phyloP scores from a whole-genome alignment of 1,140 invertebrate genomes.

The Gerris buenoi region DNA sequence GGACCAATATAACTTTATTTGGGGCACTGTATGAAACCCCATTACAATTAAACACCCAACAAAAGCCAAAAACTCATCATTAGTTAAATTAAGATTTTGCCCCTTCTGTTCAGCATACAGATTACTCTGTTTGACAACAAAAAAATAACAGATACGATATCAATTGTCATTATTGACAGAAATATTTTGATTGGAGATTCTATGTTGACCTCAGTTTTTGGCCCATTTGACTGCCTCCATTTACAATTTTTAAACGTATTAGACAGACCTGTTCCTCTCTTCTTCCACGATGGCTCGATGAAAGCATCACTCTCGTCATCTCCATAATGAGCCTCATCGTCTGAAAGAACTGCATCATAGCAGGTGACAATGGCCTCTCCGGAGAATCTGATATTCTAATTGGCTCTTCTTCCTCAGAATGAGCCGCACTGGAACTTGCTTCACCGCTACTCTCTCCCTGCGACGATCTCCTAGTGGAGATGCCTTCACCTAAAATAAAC shows the following conservation, averaged over 20 bases:
- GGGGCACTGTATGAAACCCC: background rate
- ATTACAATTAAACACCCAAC: background rate
- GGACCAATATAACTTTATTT: background rate
- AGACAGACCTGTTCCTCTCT: background rate
- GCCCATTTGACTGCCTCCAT: background rate
- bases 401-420: background rate
- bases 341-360: background rate
- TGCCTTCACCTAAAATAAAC: background rate
- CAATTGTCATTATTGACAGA: background rate
- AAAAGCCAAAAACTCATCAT: background rate
- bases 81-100: background rate
- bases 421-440: too few species aligned
- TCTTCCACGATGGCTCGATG: background rate
- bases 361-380: background rate
- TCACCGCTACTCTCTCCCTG: background rate
- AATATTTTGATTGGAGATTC: background rate
- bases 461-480: background rate
- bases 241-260: background rate
- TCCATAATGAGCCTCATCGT: background rate
- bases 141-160: background rate
- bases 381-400: too few species aligned
- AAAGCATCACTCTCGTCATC: background rate
- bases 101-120: background rate
- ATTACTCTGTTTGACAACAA: background rate
- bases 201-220: background rate